These are phyloP conservation scores for Solen grandis DNA, from an alignment of 1,140 invertebrate genomes.

Conservation along the genomic window DNA sequence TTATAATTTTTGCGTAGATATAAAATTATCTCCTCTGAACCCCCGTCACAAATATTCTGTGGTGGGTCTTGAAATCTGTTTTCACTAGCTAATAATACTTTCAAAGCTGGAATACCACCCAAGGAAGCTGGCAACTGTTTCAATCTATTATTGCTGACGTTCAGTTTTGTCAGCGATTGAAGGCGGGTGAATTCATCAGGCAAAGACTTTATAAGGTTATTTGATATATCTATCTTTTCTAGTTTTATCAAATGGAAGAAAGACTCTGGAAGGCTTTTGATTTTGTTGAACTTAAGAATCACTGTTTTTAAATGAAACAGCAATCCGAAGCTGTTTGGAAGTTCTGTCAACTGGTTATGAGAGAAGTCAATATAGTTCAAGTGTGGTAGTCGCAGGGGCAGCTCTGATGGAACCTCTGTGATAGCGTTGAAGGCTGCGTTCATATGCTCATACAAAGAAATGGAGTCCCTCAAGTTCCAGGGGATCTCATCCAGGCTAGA, in stretches of 20 bases:
- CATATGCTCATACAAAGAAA: conserved; percentile 77
- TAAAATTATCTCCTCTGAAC: conserved; percentile 74
- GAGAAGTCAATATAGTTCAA: conserved; percentile 78
- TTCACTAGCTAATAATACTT: conserved; percentile 72
- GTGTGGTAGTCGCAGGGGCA: conserved; percentile 79
- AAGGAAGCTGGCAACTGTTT: conserved; percentile 74
- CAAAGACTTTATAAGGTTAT: conserved; percentile 76
- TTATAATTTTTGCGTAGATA: conserved; percentile 73
- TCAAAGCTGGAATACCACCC: conserved; percentile 68
- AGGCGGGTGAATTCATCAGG: conserved; percentile 77
- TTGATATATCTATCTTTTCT: conserved; percentile 78
- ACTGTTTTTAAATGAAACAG: conserved; percentile 79
- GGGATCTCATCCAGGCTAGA: conserved; percentile 73
- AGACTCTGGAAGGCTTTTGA: conserved; percentile 72
- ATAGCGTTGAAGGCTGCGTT: conserved; percentile 76
- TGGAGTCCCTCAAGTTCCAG: conserved; percentile 73
- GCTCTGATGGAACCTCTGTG: conserved; percentile 75
- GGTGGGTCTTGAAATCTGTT: conserved; percentile 76
- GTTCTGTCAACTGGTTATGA: conserved; percentile 73
- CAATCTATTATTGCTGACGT: conserved; percentile 79
- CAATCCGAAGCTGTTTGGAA: conserved; percentile 79
- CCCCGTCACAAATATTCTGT: conserved; percentile 77
- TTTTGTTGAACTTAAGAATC: conserved; percentile 73
- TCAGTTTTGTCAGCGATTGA: conserved; percentile 75
- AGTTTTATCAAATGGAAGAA: conserved; percentile 77